These are phyloP conservation scores for Cactoblastis cactorum DNA, from an alignment of 2,888 invertebrate species.

Conservation along the genomic window DNA sequence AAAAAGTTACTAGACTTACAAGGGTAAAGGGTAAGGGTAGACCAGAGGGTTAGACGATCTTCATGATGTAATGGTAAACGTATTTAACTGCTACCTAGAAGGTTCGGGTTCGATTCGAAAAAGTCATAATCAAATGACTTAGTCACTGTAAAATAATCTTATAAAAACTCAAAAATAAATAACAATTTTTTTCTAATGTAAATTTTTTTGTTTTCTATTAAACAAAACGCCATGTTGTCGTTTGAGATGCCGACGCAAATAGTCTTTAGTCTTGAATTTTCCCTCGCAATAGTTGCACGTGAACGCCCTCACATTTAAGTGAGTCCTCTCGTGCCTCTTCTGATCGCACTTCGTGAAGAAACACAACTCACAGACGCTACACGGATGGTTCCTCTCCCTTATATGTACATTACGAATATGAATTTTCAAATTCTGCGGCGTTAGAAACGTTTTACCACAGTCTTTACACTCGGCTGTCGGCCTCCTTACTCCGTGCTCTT, in stretches of 20 bases:
- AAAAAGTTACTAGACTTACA: too few species aligned
- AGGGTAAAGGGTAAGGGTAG: too few species aligned
- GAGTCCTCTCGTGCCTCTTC: conserved; percentile 43
- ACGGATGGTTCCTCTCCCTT: conserved; percentile 28
- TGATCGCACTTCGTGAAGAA: conserved; percentile 34
- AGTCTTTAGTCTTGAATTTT: conserved; percentile 35
- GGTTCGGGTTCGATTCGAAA: too few species aligned
- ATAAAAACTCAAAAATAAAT: too few species aligned
- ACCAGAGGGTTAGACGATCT: too few species aligned
- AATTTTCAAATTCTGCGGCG: conserved; percentile 32
- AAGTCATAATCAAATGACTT: too few species aligned
- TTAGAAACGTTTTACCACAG: conserved; percentile 39
- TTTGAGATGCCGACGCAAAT: conserved; percentile 32
- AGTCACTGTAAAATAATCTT: too few species aligned
- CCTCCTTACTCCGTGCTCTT: conserved; percentile 36
- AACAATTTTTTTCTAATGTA: too few species aligned
- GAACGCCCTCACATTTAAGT: conserved; percentile 35
- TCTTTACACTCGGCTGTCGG: conserved; percentile 29
- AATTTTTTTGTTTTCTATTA: conserved; percentile 17
- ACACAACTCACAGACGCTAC: conserved; percentile 28
- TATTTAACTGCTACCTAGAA: too few species aligned
- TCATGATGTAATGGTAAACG: too few species aligned
- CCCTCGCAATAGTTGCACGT: conserved; percentile 35
- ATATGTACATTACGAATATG: conserved; percentile 29
- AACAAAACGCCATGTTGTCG: conserved; percentile 33